Percentiles rank a stretch among this genome's conserved stretches.
Conservation (phyloP, 2,797 vertebrate genomes). For the Pipistrellus pygmaeus region DNA sequence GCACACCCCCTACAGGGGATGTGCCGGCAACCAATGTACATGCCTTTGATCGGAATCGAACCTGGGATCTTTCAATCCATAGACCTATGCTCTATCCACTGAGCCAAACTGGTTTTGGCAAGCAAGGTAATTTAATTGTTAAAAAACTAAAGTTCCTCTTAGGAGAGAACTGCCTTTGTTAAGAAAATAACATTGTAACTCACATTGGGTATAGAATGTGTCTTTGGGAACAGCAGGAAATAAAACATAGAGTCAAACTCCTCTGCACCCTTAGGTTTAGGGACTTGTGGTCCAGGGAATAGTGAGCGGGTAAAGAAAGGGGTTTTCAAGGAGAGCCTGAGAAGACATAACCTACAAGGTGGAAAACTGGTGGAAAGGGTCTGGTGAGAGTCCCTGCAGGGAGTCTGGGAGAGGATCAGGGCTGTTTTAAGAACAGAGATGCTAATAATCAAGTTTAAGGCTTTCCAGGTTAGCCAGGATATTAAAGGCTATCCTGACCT, state of each 20-base stretch:
- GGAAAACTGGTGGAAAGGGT: neutral
- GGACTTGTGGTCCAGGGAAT: neutral
- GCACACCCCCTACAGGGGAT: no score
- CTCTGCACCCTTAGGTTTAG: neutral
- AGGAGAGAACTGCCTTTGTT: neutral
- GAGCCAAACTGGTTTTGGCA: no score
- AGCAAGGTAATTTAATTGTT: neutral
- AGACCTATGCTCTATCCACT: no score
- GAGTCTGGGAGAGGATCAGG: neutral
- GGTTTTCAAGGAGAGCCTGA: neutral
- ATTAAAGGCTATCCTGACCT: neutral
- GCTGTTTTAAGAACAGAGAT: neutral
- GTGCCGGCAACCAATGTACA: no score
- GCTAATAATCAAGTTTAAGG: neutral
- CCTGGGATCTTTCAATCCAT: no score
- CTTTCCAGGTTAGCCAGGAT: neutral
- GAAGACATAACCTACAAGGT: neutral
- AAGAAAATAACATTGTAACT: neutral
- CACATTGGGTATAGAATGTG: neutral
- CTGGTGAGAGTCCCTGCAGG: neutral
- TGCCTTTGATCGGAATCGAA: no score
- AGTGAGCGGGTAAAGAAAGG: neutral
- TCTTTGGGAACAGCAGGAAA: neutral
- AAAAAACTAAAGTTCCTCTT: slow-evolving; percentile 9
- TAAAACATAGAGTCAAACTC: neutral